A percentile compares a stretch with the other conserved stretches of the same genome.
These are phyloP conservation scores for Cossypha niveicapilla DNA, from an alignment of 2,797 vertebrate species.

Conservation along the genomic window DNA sequence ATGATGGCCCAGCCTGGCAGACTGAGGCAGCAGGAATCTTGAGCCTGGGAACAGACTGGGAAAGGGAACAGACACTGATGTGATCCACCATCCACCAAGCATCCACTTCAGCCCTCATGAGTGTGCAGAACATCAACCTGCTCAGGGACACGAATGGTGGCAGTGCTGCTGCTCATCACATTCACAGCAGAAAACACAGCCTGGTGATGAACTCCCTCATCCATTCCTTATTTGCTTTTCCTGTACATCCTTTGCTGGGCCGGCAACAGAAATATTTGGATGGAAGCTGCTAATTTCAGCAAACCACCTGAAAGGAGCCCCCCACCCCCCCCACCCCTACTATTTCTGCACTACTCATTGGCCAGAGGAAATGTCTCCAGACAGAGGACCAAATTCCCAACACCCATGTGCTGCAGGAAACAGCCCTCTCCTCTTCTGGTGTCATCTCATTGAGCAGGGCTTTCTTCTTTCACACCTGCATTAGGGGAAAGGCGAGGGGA, in stretches of 20 bases:
- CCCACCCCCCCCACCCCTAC: too few species aligned
- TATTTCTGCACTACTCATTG: neutral
- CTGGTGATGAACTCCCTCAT: neutral
- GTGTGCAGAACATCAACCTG: neutral
- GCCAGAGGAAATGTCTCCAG: neutral
- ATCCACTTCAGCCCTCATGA: fast-evolving
- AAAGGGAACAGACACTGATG: neutral
- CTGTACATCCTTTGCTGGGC: neutral
- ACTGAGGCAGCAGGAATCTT: neutral
- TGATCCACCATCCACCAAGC: neutral
- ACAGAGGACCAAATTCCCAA: neutral
- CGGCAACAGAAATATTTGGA: neutral
- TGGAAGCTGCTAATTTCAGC: neutral
- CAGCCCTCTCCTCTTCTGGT: neutral
- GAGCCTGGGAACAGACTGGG: neutral
- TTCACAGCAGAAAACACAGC: neutral
- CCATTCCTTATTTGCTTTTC: neutral
- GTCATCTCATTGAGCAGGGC: fast-evolving
- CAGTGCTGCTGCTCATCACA: neutral
- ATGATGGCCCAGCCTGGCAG: fast-evolving
- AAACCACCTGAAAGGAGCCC: neutral
- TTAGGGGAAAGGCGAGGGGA: neutral
- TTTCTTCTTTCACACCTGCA: neutral
- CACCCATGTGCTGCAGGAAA: neutral
- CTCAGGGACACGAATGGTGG: fast-evolving